phyloP scores from a whole-genome alignment of 2,113 vertebrate species.

The Gopherus flavomarginatus region DNA sequence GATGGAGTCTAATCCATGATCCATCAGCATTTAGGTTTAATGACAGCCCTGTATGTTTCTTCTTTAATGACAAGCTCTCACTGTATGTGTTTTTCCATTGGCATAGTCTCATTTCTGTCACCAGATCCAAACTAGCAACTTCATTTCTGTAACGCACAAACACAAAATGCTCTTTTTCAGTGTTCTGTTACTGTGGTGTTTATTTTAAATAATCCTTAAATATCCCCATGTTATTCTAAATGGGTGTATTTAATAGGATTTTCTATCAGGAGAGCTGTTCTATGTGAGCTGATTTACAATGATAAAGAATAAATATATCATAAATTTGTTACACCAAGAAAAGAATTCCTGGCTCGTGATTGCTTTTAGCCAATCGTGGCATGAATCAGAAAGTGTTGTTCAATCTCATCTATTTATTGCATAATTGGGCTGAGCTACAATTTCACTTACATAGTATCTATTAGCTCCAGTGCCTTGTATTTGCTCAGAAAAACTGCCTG shows the following conservation, averaged over 20 bases:
- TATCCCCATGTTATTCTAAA: not conserved
- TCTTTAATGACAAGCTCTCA: conserved; percentile 12
- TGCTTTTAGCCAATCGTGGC: not conserved
- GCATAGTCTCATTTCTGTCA: not conserved
- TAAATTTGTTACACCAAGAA: not conserved
- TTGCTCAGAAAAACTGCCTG: not conserved
- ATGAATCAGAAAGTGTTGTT: not conserved
- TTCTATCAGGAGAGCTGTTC: not conserved
- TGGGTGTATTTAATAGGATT: not conserved
- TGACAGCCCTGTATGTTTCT: not conserved
- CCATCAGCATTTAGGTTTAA: conserved; percentile 32
- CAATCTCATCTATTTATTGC: not conserved
- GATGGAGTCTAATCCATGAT: not conserved
- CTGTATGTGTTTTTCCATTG: accelerated
- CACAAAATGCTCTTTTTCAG: not conserved
- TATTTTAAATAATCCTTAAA: not conserved
- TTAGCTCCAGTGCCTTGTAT: not conserved
- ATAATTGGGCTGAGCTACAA: not conserved
- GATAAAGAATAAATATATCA: not conserved
- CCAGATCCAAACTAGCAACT: not conserved
- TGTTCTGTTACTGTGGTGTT: not conserved
- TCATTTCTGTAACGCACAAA: conserved; percentile 7
- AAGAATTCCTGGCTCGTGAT: not conserved
- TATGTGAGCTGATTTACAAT: not conserved
- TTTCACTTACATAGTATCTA: accelerated